These are phyloP conservation scores for Acestrorhynchus altus DNA, from an alignment of 2,797 vertebrate species.

Conservation along the genomic window DNA sequence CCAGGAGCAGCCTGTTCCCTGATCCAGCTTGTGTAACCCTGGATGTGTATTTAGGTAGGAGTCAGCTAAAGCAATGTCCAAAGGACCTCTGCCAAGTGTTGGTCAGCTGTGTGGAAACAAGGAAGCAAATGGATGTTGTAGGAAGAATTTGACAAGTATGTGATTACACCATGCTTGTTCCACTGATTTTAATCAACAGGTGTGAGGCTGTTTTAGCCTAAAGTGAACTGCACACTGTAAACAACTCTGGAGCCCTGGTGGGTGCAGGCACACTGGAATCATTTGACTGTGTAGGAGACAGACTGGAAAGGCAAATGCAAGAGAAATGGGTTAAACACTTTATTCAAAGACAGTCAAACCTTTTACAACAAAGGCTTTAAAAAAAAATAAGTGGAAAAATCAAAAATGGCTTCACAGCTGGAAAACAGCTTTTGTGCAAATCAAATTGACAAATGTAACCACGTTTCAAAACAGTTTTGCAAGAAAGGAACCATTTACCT, in stretches of 20 bases:
- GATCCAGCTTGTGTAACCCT: constrained; percentile 60
- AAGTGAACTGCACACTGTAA: neutral
- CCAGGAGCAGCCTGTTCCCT: constrained; percentile 65
- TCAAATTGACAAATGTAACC: neutral
- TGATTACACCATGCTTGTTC: neutral
- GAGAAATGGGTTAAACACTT: neutral
- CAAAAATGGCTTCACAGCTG: neutral
- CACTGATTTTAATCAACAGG: neutral
- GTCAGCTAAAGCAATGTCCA: constrained; percentile 5
- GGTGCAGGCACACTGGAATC: no score
- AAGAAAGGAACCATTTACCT: neutral
- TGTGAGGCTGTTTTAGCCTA: neutral
- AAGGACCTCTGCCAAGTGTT: constrained; percentile 2
- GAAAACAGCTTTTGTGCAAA: constrained; percentile 5
- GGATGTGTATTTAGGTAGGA: constrained; percentile 36
- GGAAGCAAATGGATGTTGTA: neutral
- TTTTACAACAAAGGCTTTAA: constrained; percentile 28
- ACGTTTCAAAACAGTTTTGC: neutral
- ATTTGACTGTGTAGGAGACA: no score
- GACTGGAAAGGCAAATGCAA: neutral
- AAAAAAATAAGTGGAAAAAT: neutral
- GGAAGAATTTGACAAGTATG: no score
- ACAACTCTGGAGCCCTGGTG: neutral
- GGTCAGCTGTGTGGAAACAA: constrained; percentile 1
- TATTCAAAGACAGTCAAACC: constrained; percentile 11